phyloP scores from a whole-genome alignment of 1,140 invertebrate genomes.

The Papilio machaon region DNA sequence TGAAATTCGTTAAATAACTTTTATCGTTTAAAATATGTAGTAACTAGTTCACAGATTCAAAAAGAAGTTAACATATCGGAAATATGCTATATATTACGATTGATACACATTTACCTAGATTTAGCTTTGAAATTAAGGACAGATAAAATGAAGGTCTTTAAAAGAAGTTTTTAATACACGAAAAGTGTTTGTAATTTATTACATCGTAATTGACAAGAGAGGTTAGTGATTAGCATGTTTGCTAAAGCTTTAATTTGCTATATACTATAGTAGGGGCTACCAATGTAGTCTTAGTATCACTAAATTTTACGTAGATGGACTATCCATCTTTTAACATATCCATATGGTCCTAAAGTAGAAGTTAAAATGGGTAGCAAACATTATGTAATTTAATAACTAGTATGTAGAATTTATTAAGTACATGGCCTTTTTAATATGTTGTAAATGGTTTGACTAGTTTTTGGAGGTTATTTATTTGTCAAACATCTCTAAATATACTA shows the following conservation, averaged over 20 bases:
- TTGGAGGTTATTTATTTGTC: not conserved
- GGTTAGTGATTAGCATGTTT: not conserved
- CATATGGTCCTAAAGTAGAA: no score
- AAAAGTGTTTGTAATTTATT: not conserved
- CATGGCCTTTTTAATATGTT: not conserved
- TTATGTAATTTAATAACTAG: no score
- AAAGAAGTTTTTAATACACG: not conserved
- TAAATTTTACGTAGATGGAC: no score
- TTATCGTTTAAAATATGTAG: no score
- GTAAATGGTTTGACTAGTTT: not conserved
- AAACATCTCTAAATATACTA: not conserved
- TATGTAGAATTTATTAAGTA: not conserved
- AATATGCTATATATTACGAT: not conserved
- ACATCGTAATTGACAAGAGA: not conserved
- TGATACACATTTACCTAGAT: no score
- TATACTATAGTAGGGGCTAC: no score
- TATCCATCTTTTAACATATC: no score
- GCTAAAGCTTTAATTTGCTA: not conserved
- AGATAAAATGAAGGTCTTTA: not conserved
- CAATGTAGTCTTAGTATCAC: no score
- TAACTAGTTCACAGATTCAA: not conserved
- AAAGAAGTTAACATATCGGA: not conserved
- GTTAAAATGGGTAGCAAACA: no score
- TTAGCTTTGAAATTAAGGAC: not conserved
- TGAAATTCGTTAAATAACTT: no score